Conservation (phyloP, 2,888 invertebrate species). For the Apantesis nais region DNA sequence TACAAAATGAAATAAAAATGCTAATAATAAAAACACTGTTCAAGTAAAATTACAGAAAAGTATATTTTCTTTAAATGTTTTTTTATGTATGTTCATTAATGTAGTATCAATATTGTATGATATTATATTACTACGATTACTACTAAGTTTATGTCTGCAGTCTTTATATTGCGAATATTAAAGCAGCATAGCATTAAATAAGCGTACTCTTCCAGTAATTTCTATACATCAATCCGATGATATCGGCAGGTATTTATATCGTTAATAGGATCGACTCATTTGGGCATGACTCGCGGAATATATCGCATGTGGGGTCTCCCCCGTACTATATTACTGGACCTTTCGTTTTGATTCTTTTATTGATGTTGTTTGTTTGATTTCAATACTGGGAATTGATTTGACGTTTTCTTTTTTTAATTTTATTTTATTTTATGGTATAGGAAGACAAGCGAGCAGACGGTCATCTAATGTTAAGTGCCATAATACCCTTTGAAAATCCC, state of each 20-base stretch:
- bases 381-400: neutral
- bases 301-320: constrained; percentile 72
- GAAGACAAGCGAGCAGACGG: too few relatives aligned
- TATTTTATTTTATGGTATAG: too few relatives aligned
- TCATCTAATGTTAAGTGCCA: too few relatives aligned
- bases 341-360: constrained; percentile 7
- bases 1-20: too few relatives aligned
- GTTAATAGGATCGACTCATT: constrained; percentile 78
- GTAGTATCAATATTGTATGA: neutral
- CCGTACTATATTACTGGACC: constrained; percentile 5
- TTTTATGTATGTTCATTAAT: neutral
- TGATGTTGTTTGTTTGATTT: constrained; percentile 8
- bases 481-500: too few relatives aligned
- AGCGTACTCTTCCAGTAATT: constrained; percentile 44
- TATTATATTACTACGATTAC: too few relatives aligned
- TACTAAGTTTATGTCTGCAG: too few relatives aligned
- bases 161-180: too few relatives aligned
- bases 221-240: constrained; percentile 44
- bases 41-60: too few relatives aligned
- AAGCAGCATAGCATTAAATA: too few relatives aligned
- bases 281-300: constrained; percentile 74
- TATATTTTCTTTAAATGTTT: neutral
- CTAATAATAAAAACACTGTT: too few relatives aligned
- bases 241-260: constrained; percentile 69
- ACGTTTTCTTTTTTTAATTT: neutral